These are phyloP conservation scores for Anniella stebbinsi DNA, from an alignment of 2,797 vertebrate genomes.

Conservation along the genomic window DNA sequence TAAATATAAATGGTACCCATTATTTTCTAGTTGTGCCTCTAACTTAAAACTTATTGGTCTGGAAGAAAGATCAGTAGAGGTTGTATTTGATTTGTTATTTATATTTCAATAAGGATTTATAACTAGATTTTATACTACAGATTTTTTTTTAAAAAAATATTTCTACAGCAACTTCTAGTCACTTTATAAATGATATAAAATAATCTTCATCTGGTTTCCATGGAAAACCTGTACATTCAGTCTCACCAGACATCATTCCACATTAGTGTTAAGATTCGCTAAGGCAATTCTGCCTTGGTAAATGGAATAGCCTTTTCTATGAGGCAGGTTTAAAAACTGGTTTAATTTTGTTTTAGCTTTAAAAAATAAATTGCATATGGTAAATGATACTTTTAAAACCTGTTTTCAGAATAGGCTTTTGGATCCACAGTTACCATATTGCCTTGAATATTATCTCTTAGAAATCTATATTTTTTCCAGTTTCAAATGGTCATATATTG, in stretches of 20 bases:
- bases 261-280: neutral
- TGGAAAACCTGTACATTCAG: neutral
- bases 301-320: neutral
- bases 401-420: neutral
- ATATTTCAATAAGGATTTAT: constrained; percentile 26
- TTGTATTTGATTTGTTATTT: neutral
- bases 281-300: neutral
- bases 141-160: neutral
- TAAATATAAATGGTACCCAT: neutral
- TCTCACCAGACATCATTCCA: neutral
- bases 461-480: neutral
- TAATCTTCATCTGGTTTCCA: neutral
- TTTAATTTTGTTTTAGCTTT: neutral
- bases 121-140: constrained; percentile 20
- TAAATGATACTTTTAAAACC: neutral
- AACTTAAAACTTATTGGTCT: constrained; percentile 16
- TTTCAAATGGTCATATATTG: rapidly evolving
- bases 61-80: neutral
- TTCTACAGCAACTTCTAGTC: neutral
- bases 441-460: neutral
- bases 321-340: neutral
- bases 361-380: neutral
- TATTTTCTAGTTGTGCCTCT: neutral
- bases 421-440: neutral
- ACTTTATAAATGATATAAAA: neutral